Base-by-base conservation (phyloP, 2,888 invertebrate genomes). In the Thumatha senex region DNA sequence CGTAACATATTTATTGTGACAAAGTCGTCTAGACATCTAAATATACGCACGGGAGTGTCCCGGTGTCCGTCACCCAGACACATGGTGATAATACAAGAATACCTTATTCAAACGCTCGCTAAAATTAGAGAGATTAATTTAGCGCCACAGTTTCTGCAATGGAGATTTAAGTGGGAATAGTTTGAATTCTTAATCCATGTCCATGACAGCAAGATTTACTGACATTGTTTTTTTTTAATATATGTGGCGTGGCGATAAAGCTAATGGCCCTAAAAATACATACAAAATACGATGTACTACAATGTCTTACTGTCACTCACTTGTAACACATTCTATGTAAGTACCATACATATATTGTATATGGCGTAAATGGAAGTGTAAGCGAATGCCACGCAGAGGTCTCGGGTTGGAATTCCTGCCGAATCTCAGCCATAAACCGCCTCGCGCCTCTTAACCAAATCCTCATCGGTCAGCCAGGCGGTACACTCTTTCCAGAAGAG, bases 51-150 rank as follows among this genome's bases (percentile, higher is more conserved):
- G 40, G 44, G 46, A 40, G 48, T 52, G 48, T 51, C 48, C 51
- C 56, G 41, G 33, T 48, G 48, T 48, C 47, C 38, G 51, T 48
- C 48, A 52, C 44, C 50, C 50, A 36, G 54, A 40, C 52, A 61
- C 54, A 48, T 61, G 56, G 51, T 46, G 56, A 56, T 65, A 67
- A 63, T 52, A 58, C 64, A 54, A 40, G 34, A 56, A 61, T 56
- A 52, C 69, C 67, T 63, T 65, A 72, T 72, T 70, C 74, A 75
- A 68, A 63, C 51, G 67, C 60, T 24, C 5, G 40, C 68, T 76
- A 72, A 53, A 59, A 46, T 49, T 77, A 75, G 69, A 59, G 58
- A 64, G 67, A 72, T 65, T 67, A 10, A 65, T 68, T 63, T 58
- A 63, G 68, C 61, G 56, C 45, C 46, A 18, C 33, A 34, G 36